Base-by-base conservation (phyloP, 2,888 invertebrate genomes). In the Meghimatium bilineatum region DNA sequence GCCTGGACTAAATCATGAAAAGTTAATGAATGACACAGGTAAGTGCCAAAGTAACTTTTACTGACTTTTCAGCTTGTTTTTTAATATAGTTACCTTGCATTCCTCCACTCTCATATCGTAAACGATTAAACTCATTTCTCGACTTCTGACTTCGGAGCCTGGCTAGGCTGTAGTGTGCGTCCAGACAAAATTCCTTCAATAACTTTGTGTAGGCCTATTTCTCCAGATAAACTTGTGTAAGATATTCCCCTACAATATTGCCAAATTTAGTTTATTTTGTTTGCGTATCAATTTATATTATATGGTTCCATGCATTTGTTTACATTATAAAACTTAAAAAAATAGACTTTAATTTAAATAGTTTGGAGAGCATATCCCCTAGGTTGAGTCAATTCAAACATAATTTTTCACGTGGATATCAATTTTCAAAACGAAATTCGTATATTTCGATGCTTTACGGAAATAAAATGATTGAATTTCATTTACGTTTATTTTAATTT, bases 1-100 rank as follows among this genome's bases (percentile, higher is more conserved):
- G 83, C 34, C 66, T 56, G 85, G 85, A 85, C 67, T 83, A 83
- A 78, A 83, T 63, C 74, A 85, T 85, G 71, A 83, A 83, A 84
- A 85, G 80, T 83, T 83, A 72, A 83, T 23, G 69, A 81, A 78
- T 72, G 75, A 83, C 29, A 71, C 75, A 78, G 85, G 85, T 85
- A 67, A 85, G 85, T 78, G 34, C 26, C 26, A 2, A 12, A 74
- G 32, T 44, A 44, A 72, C 72, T 72, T 81, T 72, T 56, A 74
- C n/a, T 36, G 29, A 81, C 75, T 75, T 83, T 80, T 56, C n/a
- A 66, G 44, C 17, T 20, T 67, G 44, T 82, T 29, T 49, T 38
- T 6, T 6, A 32, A 14, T 23, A 0, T 32, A 52, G 5, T 74
- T 23, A 3, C 5, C 32, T 14, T 66, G 77, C 80, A 83, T 85